Base-by-base conservation (phyloP, 2,888 invertebrate species). In the Pharmacophagus antenor region DNA sequence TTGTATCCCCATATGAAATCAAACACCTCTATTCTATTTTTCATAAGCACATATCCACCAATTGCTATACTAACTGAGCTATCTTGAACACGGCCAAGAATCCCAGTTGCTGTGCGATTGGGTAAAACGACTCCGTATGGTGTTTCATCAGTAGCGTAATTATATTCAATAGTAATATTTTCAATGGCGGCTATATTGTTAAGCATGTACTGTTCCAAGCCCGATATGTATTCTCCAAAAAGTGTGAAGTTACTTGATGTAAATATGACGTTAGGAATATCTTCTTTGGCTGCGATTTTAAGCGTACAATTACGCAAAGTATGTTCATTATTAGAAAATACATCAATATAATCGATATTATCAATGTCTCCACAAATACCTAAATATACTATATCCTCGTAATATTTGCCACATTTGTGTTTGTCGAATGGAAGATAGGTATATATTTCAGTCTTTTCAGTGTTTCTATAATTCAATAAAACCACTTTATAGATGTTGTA, bases 1-100 rank as follows among this genome's bases (percentile, higher is more conserved):
- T 71, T 74, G 51, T 79, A 76, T 8, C 83, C 84, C 70, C 72
- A 79, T 27, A 85, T 63, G 23, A 67, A 83, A 60, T 85, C 84
- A 48, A 84, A 84, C 20, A 76, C 50, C 42, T 77, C 65, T 2
- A 74, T 67, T 63, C 82, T 71, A 59, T 82, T 84, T 62, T 68
- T 67, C 31, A 79, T 78, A 20, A 85, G 64, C 23, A 73, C 48
- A 7, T 74, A 77, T 0, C 80, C 82, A 17, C 84, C 84, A 20
- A 71, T 70, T 0, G 71, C 77, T 22, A 85, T 67, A 47, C 77
- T 76, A 6, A 74, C 79, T 61, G 71, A 65, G 53, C 71, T 65
- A 21, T 61, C 69, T 56, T 79, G 71, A 56, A 85, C 61, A 49
- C 68, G 67, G 7, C 65, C 62, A 1, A 84, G 65, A 42, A 80